phyloP scores from a whole-genome alignment of 2,797 vertebrate genomes.

The Halcyon leucocephala region DNA sequence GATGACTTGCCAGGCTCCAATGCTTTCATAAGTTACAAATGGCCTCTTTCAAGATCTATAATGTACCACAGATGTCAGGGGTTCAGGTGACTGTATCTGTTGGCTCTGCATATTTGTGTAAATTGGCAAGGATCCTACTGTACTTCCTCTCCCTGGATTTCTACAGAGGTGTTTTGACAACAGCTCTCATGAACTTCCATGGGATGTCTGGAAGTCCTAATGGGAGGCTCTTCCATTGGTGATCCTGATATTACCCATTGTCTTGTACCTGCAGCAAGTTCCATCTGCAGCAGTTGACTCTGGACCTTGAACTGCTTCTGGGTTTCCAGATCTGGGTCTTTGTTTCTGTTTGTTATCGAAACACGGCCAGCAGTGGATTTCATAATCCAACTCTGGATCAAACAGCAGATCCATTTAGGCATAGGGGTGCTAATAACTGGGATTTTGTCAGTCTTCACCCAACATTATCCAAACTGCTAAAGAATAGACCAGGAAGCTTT shows the following conservation, averaged over 20 bases:
- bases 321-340: neutral
- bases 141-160: slow-evolving; percentile 36
- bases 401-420: neutral
- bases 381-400: neutral
- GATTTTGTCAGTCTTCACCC: neutral
- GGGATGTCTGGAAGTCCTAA: neutral
- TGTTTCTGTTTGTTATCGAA: neutral
- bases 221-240: neutral
- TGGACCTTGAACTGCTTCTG: neutral
- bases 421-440: neutral
- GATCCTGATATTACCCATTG: neutral
- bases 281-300: neutral
- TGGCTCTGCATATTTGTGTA: slow-evolving; percentile 13
- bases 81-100: slow-evolving; percentile 53
- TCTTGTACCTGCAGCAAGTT: neutral
- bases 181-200: neutral
- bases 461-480: neutral
- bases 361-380: neutral
- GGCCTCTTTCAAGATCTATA: slow-evolving; percentile 46
- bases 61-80: slow-evolving; percentile 38
- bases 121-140: slow-evolving; percentile 14
- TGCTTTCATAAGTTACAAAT: slow-evolving; percentile 43
- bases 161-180: neutral
- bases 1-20: slow-evolving; percentile 25
- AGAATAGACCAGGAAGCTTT: neutral